phyloP scores from a whole-genome alignment of 2,113 vertebrate genomes.

The Neotoma lepida region DNA sequence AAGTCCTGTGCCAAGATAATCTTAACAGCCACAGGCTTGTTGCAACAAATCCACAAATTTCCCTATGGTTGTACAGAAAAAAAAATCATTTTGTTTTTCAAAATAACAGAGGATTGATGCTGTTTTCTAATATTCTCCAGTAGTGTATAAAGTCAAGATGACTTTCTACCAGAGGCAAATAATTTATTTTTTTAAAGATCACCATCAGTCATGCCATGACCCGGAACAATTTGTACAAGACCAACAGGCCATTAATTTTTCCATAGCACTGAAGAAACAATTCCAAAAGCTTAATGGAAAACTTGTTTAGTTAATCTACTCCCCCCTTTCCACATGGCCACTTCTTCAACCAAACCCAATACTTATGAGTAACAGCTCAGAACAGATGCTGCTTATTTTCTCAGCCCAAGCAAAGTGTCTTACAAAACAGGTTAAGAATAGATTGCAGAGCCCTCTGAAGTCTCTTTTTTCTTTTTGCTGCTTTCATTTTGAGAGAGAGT shows the following conservation, averaged over 20 bases:
- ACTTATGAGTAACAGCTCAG: constrained; percentile 34
- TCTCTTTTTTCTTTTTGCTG: constrained; percentile 4
- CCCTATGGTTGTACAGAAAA: neutral
- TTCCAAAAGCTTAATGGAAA: constrained; percentile 57
- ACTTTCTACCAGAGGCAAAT: constrained; percentile 49
- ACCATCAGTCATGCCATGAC: neutral
- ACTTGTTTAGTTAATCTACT: constrained; percentile 33
- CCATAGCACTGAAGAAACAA: constrained; percentile 44
- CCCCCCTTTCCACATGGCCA: constrained; percentile 37
- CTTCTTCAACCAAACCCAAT: constrained; percentile 38
- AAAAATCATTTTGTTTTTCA: constrained; percentile 4
- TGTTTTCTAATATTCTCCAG: neutral
- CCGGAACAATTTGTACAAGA: constrained; percentile 23
- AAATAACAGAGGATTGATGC: neutral
- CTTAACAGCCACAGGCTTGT: neutral
- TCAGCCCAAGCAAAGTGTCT: constrained; percentile 54
- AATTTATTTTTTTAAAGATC: constrained; percentile 45
- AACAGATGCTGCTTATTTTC: constrained; percentile 56
- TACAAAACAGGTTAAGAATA: constrained; percentile 62
- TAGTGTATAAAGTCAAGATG: neutral
- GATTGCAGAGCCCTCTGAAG: neutral
- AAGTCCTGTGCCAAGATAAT: neutral
- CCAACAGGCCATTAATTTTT: constrained; percentile 17
- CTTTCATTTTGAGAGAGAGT: constrained; percentile 21
- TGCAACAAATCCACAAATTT: constrained; percentile 9